A percentile compares a stretch with the other conserved stretches of the same genome.
phyloP scores from a whole-genome alignment of 2,888 invertebrate species.

The Epiperipatus broadwayi region DNA sequence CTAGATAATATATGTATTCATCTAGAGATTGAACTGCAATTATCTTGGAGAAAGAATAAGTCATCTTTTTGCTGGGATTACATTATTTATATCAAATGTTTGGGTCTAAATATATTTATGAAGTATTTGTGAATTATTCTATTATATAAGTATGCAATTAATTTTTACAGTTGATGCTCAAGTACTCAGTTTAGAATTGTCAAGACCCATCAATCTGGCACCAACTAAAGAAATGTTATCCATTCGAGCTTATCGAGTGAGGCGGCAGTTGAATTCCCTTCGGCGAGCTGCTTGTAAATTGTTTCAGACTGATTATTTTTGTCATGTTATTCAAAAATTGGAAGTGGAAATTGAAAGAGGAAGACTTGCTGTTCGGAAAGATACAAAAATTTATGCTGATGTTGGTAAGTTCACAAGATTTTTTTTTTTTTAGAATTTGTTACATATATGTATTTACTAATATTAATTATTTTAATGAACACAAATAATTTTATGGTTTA shows the following conservation, averaged over 20 bases:
- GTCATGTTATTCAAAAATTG: constrained; percentile 44
- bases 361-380: constrained; percentile 49
- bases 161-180: constrained; percentile 24
- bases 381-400: constrained; percentile 61
- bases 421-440: background rate
- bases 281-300: constrained; percentile 36
- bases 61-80: too few species aligned
- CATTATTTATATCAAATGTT: too few species aligned
- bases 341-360: constrained; percentile 51
- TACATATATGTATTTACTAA: too few species aligned
- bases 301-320: constrained; percentile 41
- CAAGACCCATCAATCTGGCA: too few species aligned
- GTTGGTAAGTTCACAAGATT: constrained; percentile 36
- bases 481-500: too few species aligned
- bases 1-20: too few species aligned
- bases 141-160: too few species aligned
- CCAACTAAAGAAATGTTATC: constrained; percentile 29
- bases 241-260: constrained; percentile 25
- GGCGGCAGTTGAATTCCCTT: constrained; percentile 24
- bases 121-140: too few species aligned
- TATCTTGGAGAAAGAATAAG: too few species aligned
- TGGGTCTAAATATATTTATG: too few species aligned
- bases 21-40: too few species aligned
- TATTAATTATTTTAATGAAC: background rate
- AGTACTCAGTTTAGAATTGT: constrained; percentile 15